Conservation (phyloP, 2,888 invertebrate genomes). For the Galerucella pusilla region DNA sequence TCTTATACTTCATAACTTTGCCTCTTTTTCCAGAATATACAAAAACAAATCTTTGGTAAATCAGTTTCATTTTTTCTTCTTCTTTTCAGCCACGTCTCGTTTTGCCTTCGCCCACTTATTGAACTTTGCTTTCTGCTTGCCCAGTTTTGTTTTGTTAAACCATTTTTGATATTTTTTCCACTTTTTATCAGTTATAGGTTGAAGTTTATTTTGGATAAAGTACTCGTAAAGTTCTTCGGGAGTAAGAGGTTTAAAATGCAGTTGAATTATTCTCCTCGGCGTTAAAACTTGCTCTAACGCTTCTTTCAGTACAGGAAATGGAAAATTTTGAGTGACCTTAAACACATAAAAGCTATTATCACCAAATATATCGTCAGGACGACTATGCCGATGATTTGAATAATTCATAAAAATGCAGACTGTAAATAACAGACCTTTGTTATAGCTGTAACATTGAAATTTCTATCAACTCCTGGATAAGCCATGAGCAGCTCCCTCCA, state of each 20-base stretch:
- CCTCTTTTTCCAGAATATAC: too few species aligned
- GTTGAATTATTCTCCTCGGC: slow-evolving; percentile 67
- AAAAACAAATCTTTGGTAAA: background rate
- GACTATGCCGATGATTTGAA: too few species aligned
- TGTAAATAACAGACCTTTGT: slow-evolving; percentile 60
- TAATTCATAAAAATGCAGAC: background rate
- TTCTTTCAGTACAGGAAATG: slow-evolving; percentile 66
- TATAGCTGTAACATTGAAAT: slow-evolving; percentile 70
- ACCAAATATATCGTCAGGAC: background rate
- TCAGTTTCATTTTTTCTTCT: background rate
- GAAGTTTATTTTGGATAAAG: slow-evolving; percentile 59
- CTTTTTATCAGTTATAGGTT: slow-evolving; percentile 65
- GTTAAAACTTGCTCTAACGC: slow-evolving; percentile 65
- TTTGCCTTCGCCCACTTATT: slow-evolving; percentile 20
- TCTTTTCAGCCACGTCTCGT: slow-evolving; percentile 6
- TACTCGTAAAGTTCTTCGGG: slow-evolving; percentile 68
- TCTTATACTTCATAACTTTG: too few species aligned
- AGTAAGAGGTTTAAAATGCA: slow-evolving; percentile 67
- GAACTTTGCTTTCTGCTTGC: slow-evolving; percentile 14
- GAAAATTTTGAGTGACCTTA: slow-evolving; percentile 67
- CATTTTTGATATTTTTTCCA: slow-evolving; percentile 67
- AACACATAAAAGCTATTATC: background rate
- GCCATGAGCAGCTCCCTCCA: slow-evolving; percentile 70
- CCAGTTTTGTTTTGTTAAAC: slow-evolving; percentile 61
- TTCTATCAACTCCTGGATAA: slow-evolving; percentile 70